These are phyloP conservation scores for Lampris incognitus DNA, from an alignment of 2,113 vertebrate species.

Conservation along the genomic window DNA sequence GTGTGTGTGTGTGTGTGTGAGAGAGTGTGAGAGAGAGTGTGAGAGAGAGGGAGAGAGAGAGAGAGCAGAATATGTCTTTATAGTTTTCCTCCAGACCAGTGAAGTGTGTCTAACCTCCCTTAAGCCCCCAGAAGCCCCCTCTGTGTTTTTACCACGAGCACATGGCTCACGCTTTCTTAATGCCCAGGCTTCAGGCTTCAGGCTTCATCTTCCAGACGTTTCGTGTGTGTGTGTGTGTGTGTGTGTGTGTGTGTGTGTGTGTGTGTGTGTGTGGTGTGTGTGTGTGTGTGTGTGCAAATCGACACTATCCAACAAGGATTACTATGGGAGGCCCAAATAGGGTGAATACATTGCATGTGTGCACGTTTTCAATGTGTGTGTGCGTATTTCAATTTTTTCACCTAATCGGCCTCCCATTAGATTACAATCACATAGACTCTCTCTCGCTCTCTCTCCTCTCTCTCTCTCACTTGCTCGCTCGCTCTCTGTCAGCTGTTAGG, in stretches of 20 bases:
- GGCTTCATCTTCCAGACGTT: constrained; percentile 32
- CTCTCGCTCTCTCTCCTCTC: constrained; percentile 24
- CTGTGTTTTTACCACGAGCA: constrained; percentile 30
- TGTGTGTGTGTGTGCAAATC: constrained; percentile 2
- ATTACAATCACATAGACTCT: constrained; percentile 41
- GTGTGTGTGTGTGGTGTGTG: constrained; percentile 5
- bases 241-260: constrained; percentile 37
- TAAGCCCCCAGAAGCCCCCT: constrained; percentile 16
- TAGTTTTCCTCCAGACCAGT: constrained; percentile 10
- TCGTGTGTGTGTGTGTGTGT: constrained; percentile 8
- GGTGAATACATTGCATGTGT: too few relatives aligned
- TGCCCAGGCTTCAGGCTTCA: constrained; percentile 2
- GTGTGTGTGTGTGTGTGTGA: constrained; percentile 9
- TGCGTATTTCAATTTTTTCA: too few relatives aligned
- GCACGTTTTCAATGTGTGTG: too few relatives aligned
- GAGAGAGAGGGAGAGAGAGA: background rate
- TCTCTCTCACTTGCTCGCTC: constrained; percentile 29
- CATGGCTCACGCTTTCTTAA: constrained; percentile 14
- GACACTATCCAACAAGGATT: constrained; percentile 27
- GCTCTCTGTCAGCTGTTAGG: constrained; percentile 37
- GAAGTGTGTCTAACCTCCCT: background rate
- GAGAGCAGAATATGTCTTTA: background rate
- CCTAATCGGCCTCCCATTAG: too few relatives aligned
- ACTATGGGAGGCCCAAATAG: too few relatives aligned
- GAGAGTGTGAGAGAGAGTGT: background rate